phyloP scores from a whole-genome alignment of 2,797 vertebrate genomes.

The Capromys pilorides region DNA sequence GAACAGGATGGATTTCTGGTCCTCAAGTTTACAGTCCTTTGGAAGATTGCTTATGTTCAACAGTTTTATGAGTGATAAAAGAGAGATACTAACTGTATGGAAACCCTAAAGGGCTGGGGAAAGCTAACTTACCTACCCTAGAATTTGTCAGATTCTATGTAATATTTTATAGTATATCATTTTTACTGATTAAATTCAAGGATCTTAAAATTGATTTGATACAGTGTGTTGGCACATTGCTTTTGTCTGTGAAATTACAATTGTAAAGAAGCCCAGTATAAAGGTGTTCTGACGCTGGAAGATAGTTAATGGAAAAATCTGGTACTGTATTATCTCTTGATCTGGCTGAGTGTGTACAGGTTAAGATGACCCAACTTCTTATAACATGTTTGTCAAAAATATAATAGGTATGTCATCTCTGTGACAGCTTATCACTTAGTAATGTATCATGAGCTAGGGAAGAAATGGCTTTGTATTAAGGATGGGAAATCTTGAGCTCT shows the following conservation, averaged over 20 bases:
- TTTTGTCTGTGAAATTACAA: constrained; percentile 38
- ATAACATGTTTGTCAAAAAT: constrained; percentile 46
- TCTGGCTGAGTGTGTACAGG: neutral
- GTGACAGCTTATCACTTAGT: neutral
- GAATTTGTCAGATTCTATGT: constrained; percentile 17
- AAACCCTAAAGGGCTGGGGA: neutral
- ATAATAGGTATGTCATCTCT: neutral
- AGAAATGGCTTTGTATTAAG: neutral
- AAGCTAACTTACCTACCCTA: neutral
- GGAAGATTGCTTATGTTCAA: neutral
- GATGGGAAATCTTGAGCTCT: constrained; percentile 43
- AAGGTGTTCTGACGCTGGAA: constrained; percentile 57
- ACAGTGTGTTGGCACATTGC: neutral
- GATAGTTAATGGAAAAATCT: constrained; percentile 48
- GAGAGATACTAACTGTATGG: neutral
- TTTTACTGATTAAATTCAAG: constrained; percentile 30
- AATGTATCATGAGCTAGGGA: neutral
- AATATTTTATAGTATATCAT: constrained; percentile 39
- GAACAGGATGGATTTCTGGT: constrained; percentile 25
- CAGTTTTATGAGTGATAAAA: constrained; percentile 38
- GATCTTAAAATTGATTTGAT: constrained; percentile 10
- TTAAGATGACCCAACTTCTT: constrained; percentile 34
- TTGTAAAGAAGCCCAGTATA: constrained; percentile 9
- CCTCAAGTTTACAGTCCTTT: constrained; percentile 11
- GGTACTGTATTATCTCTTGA: constrained; percentile 40